A percentile compares a stretch with the other conserved stretches of the same genome.
Evolutionary conservation across 2,888 invertebrate species (phyloP).

Genomic region (Pseudeuparius sepicola): DNA sequence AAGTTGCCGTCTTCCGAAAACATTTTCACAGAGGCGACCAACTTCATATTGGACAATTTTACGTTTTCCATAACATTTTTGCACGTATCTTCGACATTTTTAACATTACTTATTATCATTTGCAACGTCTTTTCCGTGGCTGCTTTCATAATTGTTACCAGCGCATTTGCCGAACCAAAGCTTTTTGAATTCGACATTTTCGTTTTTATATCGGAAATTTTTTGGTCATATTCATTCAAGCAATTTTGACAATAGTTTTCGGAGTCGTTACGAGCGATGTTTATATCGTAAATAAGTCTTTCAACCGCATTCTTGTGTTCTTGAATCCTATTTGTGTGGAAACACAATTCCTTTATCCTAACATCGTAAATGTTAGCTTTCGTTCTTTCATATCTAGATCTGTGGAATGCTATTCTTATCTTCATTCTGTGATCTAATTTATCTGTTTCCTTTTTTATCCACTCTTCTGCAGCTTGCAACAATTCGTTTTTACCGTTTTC

Average conservation of each 20-base stretch:
- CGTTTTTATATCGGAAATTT: constrained; percentile 13
- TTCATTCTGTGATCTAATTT: constrained; percentile 24
- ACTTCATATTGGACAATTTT: constrained; percentile 17
- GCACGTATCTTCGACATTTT: too few species aligned
- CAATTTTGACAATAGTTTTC: constrained; percentile 13
- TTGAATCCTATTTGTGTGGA: too few species aligned
- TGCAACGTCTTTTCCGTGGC: too few species aligned
- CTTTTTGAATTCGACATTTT: constrained; percentile 8
- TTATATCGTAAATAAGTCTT: neutral
- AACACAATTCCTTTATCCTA: constrained; percentile 28
- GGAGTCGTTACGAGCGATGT: neutral
- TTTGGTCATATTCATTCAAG: constrained; percentile 9
- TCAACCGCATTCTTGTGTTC: too few species aligned
- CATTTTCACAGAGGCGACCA: too few species aligned
- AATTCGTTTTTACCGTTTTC: constrained; percentile 25
- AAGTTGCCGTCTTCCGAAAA: constrained; percentile 32
- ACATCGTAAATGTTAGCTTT: constrained; percentile 27
- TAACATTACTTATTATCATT: too few species aligned
- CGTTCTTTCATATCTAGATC: constrained; percentile 23
- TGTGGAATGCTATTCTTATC: constrained; percentile 25
- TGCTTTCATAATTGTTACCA: constrained; percentile 11
- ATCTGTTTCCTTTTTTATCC: constrained; percentile 22
- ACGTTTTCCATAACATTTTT: constrained; percentile 18
- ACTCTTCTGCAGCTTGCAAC: constrained; percentile 19
- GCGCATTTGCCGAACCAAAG: constrained; percentile 11